These are phyloP conservation scores for Athalia circularis DNA, from an alignment of 2,888 invertebrate species.

Conservation along the genomic window DNA sequence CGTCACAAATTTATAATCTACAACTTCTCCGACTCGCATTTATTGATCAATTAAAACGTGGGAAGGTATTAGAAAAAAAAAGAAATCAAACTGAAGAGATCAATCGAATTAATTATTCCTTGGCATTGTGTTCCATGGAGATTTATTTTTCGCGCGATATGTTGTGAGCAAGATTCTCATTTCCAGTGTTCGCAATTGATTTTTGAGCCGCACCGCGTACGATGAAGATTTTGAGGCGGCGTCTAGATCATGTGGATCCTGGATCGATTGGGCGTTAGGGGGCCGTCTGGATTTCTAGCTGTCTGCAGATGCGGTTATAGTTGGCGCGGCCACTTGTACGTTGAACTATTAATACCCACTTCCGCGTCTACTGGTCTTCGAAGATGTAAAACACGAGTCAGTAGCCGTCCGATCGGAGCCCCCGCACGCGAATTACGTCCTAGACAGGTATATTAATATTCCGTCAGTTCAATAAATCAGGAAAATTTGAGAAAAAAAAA, in stretches of 20 bases:
- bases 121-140: too few relatives aligned
- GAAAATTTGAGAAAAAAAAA: neutral
- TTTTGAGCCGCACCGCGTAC: too few relatives aligned
- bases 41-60: too few relatives aligned
- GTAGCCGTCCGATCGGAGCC: slow-evolving; percentile 32
- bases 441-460: neutral
- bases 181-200: too few relatives aligned
- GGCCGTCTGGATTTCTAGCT: slow-evolving; percentile 18
- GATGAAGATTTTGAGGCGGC: too few relatives aligned
- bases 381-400: slow-evolving; percentile 37
- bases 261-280: slow-evolving; percentile 10
- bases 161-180: too few relatives aligned
- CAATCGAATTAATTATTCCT: too few relatives aligned
- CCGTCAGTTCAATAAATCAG: slow-evolving; percentile 4
- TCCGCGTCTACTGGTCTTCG: slow-evolving; percentile 59
- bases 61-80: too few relatives aligned
- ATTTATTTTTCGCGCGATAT: too few relatives aligned
- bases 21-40: too few relatives aligned
- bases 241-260: slow-evolving; percentile 1
- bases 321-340: slow-evolving; percentile 39
- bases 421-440: slow-evolving; percentile 23
- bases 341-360: slow-evolving; percentile 66
- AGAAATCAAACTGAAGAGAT: too few relatives aligned
- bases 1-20: too few relatives aligned
- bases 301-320: slow-evolving; percentile 12